These are phyloP conservation scores for Ruditapes philippinarum DNA, from an alignment of 1,140 invertebrate species.

Conservation along the genomic window DNA sequence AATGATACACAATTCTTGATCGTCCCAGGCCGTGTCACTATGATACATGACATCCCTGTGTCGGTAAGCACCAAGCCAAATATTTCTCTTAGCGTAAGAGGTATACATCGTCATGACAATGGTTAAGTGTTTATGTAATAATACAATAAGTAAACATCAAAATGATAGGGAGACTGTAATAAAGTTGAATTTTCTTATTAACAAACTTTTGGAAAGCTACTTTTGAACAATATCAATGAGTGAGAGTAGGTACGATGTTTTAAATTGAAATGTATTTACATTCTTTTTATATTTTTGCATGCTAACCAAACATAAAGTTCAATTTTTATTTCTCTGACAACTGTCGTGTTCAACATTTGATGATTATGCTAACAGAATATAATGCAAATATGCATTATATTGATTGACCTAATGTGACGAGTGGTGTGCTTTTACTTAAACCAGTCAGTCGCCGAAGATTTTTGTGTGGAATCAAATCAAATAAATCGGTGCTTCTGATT, in stretches of 20 bases:
- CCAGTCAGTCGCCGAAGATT: too few species aligned
- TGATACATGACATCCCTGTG: constrained; percentile 26
- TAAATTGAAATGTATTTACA: constrained; percentile 15
- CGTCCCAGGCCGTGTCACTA: constrained; percentile 12
- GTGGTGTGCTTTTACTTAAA: too few species aligned
- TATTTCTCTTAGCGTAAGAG: constrained; percentile 17
- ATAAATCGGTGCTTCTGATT: neutral
- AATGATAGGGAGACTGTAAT: constrained; percentile 14
- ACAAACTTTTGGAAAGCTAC: neutral
- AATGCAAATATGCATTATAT: too few species aligned
- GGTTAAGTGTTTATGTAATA: constrained; percentile 27
- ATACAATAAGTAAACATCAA: constrained; percentile 16
- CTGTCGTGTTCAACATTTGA: constrained; percentile 29
- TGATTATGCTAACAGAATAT: constrained; percentile 33
- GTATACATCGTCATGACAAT: constrained; percentile 29
- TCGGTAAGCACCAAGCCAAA: constrained; percentile 22
- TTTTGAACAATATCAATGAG: constrained; percentile 19
- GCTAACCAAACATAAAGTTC: constrained; percentile 25
- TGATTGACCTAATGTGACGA: too few species aligned
- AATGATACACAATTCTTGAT: constrained; percentile 26
- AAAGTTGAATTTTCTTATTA: constrained; percentile 15
- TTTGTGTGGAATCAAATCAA: too few species aligned
- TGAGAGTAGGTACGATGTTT: constrained; percentile 29
- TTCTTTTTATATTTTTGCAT: constrained; percentile 27
- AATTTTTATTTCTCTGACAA: constrained; percentile 11